These are phyloP conservation scores for Nemoura dubitans DNA, from an alignment of 2,888 invertebrate species.

Conservation along the genomic window DNA sequence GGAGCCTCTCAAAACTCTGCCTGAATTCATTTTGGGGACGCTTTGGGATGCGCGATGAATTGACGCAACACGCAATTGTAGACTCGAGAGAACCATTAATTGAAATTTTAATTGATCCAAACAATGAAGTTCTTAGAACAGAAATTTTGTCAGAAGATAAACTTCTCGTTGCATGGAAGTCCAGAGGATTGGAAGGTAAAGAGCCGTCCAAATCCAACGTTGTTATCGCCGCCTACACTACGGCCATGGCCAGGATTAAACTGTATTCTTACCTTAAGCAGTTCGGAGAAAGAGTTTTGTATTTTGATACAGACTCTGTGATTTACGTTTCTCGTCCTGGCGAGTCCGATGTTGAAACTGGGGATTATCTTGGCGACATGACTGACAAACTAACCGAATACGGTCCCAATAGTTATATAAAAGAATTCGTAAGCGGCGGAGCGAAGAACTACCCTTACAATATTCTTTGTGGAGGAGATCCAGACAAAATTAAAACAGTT, in stretches of 20 bases:
- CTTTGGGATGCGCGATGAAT: background rate
- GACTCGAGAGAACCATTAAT: background rate
- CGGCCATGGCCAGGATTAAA: slow-evolving; percentile 55
- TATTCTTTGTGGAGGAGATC: slow-evolving; percentile 45
- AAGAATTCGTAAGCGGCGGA: slow-evolving; percentile 56
- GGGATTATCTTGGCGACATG: slow-evolving; percentile 56
- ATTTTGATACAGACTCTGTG: slow-evolving; percentile 58
- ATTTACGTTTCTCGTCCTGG: slow-evolving; percentile 52
- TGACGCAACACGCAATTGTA: background rate
- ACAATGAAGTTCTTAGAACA: background rate
- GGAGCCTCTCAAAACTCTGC: background rate
- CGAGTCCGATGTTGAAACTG: slow-evolving; percentile 50
- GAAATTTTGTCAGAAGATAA: background rate
- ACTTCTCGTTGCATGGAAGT: background rate
- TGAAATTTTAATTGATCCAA: background rate
- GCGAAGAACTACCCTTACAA: slow-evolving; percentile 57
- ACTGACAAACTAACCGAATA: slow-evolving; percentile 56
- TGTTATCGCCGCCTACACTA: slow-evolving; percentile 57
- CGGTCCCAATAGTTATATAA: slow-evolving; percentile 54
- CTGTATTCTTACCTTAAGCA: slow-evolving; percentile 55
- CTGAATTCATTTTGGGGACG: background rate
- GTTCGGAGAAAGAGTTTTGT: slow-evolving; percentile 55
- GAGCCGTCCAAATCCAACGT: slow-evolving; percentile 52
- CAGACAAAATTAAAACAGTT: slow-evolving; percentile 33
- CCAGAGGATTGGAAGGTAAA: too few species aligned